These are phyloP conservation scores for Pseudopipra pipra DNA, from an alignment of 2,113 vertebrate species.

Conservation along the genomic window DNA sequence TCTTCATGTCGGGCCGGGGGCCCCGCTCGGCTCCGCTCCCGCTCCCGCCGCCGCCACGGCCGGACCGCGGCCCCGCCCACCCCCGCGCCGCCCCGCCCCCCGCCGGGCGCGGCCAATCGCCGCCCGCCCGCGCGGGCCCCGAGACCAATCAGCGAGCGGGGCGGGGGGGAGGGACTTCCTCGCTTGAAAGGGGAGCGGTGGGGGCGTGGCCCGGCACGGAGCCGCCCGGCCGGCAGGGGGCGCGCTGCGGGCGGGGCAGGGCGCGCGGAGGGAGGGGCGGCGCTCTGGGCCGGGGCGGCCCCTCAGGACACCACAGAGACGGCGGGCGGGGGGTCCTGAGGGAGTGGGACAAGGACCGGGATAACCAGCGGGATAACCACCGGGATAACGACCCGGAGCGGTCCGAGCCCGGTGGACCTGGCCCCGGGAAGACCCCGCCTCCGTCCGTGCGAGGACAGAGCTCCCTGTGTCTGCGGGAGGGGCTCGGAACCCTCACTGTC, in stretches of 20 bases:
- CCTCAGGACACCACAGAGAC: not conserved
- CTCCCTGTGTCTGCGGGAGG: not conserved
- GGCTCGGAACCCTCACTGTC: not conserved
- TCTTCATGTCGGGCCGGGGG: slow-evolving; percentile 81
- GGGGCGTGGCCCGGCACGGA: not conserved
- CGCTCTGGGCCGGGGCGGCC: not conserved
- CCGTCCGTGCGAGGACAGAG: fast-evolving
- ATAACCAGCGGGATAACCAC: fast-evolving
- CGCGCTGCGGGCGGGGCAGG: not conserved
- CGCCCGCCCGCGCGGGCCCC: not conserved
- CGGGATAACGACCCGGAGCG: not conserved
- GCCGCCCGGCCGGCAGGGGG: not conserved
- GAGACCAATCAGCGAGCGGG: not conserved
- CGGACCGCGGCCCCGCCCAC: not conserved
- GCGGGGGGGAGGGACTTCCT: not conserved
- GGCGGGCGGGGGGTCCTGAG: too few relatives aligned
- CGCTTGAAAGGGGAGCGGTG: not conserved
- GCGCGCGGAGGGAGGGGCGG: not conserved
- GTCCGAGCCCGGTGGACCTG: too few relatives aligned
- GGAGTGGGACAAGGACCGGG: fast-evolving
- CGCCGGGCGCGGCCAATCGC: not conserved
- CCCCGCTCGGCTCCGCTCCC: too few relatives aligned
- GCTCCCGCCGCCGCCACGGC: not conserved
- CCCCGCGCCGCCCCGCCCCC: not conserved
- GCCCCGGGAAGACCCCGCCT: fast-evolving